phyloP scores from a whole-genome alignment of 2,797 vertebrate species.

The Coendou prehensilis region DNA sequence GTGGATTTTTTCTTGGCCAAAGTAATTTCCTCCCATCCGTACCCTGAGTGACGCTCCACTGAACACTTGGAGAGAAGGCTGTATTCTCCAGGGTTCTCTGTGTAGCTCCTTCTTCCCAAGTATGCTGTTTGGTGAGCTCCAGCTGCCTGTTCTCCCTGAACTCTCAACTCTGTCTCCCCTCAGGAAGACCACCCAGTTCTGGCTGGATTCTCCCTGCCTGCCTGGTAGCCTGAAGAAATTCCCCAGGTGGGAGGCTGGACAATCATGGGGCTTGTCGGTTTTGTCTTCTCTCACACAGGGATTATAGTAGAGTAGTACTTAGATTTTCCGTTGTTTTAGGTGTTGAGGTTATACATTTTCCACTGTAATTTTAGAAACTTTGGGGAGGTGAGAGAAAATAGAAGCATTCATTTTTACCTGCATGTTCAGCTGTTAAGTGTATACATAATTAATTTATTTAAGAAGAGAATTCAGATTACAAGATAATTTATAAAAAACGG shows the following conservation, averaged over 20 bases:
- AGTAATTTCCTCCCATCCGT: neutral
- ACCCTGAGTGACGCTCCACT: neutral
- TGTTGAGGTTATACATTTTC: neutral
- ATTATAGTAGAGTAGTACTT: neutral
- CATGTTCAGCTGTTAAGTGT: neutral
- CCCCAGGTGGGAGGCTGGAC: neutral
- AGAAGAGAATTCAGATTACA: neutral
- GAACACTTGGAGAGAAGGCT: neutral
- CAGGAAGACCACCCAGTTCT: neutral
- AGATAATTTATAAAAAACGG: neutral
- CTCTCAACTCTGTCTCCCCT: neutral
- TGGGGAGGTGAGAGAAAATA: neutral
- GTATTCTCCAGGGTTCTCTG: neutral
- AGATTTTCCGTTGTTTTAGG: neutral
- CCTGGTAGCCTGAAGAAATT: neutral
- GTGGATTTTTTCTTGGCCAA: neutral
- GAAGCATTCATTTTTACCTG: neutral
- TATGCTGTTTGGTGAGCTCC: neutral
- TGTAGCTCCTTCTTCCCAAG: neutral
- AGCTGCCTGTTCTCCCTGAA: neutral
- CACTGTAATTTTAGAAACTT: neutral
- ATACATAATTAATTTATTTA: neutral
- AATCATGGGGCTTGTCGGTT: accelerated
- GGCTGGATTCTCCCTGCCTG: neutral
- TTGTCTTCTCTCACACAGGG: neutral